A percentile compares a stretch with the other conserved stretches of the same genome.
These are phyloP conservation scores for Grallaria varia DNA, from an alignment of 2,113 vertebrate genomes.

Conservation along the genomic window DNA sequence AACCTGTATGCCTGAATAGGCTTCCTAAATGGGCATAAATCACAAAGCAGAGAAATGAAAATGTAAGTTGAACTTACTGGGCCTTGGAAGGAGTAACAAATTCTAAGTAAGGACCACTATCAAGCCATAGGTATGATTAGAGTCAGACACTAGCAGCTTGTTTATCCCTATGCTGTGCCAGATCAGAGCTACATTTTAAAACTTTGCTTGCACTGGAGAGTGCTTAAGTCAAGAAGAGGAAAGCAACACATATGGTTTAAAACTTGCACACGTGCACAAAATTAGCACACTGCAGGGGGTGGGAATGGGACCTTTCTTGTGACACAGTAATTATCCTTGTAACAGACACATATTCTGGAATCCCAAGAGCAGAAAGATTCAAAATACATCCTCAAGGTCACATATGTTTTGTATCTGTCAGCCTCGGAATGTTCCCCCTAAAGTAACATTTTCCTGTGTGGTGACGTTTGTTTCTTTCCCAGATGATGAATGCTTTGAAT, in stretches of 20 bases:
- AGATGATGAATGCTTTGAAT: constrained; percentile 11
- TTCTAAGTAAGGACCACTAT: background rate
- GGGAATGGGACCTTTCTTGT: background rate
- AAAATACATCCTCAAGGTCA: constrained; percentile 14
- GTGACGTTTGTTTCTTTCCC: background rate
- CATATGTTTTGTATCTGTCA: constrained; percentile 18
- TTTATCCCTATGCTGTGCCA: background rate
- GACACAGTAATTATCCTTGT: background rate
- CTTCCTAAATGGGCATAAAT: background rate
- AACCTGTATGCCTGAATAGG: background rate
- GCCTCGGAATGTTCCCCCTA: background rate
- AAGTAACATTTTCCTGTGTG: constrained; percentile 10
- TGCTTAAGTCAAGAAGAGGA: background rate
- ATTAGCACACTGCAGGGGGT: background rate
- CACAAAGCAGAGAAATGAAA: background rate
- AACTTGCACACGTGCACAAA: background rate
- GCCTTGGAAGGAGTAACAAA: background rate
- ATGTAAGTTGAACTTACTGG: background rate
- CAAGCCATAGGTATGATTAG: background rate
- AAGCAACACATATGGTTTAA: background rate
- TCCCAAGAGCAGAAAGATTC: background rate
- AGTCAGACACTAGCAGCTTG: background rate
- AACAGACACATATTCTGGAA: background rate
- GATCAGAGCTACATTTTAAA: background rate
- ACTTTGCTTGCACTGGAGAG: background rate